A percentile compares a stretch with the other conserved stretches of the same genome.
phyloP scores from a whole-genome alignment of 2,113 vertebrate genomes.

The Malurus cyaneus region DNA sequence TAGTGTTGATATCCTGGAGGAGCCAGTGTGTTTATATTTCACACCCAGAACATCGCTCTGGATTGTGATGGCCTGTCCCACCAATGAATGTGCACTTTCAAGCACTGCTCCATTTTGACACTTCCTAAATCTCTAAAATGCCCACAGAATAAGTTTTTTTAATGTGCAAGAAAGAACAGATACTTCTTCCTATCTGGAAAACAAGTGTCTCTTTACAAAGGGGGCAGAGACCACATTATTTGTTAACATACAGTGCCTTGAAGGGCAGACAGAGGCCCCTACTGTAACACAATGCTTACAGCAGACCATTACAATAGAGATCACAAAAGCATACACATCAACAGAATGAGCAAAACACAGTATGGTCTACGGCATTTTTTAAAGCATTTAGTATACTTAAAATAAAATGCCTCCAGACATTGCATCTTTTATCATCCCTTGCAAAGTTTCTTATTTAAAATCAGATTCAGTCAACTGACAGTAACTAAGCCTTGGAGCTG shows the following conservation, averaged over 20 bases:
- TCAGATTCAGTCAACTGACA: background rate
- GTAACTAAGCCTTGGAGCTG: background rate
- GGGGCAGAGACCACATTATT: background rate
- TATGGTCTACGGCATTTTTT: background rate
- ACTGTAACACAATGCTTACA: background rate
- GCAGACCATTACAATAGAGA: background rate
- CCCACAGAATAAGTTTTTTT: background rate
- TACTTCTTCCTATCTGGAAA: background rate
- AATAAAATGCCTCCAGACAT: background rate
- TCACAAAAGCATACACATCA: background rate
- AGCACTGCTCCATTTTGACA: background rate
- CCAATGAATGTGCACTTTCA: background rate
- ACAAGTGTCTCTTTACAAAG: background rate
- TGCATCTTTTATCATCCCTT: background rate
- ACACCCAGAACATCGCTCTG: background rate
- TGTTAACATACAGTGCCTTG: background rate
- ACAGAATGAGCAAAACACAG: background rate
- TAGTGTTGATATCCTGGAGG: constrained; percentile 8
- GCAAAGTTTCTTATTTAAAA: background rate
- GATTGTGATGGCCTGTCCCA: background rate
- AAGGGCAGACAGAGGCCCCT: background rate
- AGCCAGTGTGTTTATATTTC: background rate
- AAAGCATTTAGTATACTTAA: background rate
- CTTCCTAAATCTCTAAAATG: background rate
- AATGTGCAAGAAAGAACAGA: background rate